phyloP scores from a whole-genome alignment of 2,797 vertebrate genomes.

The Phoebastria nigripes region DNA sequence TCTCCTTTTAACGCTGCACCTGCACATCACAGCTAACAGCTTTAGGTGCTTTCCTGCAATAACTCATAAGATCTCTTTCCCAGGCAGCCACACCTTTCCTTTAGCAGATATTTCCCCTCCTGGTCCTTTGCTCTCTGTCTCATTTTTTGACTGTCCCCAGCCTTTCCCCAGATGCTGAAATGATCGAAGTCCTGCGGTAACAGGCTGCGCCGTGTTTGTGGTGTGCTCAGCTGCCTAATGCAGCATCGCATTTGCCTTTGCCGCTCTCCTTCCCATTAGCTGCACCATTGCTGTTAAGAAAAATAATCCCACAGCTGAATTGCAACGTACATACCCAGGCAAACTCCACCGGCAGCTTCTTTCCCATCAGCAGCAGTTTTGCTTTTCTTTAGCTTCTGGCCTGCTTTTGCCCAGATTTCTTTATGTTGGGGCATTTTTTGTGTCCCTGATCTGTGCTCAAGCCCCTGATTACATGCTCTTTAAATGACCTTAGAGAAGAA shows the following conservation, averaged over 20 bases:
- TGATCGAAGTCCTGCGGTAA: neutral
- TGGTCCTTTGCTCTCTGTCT: neutral
- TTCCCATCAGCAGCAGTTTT: neutral
- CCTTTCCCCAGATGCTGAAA: constrained; percentile 2
- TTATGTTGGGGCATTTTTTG: neutral
- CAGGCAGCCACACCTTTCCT: neutral
- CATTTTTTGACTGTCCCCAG: neutral
- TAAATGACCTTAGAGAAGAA: neutral
- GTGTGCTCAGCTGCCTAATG: neutral
- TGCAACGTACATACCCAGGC: rapidly evolving
- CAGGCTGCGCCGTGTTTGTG: neutral
- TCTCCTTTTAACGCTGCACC: neutral
- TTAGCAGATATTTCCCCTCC: constrained; percentile 19
- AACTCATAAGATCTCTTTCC: constrained; percentile 19
- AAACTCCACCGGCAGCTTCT: neutral
- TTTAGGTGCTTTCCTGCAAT: constrained; percentile 25
- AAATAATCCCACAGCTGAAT: neutral
- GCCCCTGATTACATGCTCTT: neutral
- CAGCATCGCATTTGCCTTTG: neutral
- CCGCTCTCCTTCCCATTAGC: neutral
- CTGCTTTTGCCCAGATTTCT: neutral
- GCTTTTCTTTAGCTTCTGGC: neutral
- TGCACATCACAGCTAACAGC: neutral
- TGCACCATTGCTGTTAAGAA: neutral
- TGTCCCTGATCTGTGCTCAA: neutral